Percentiles rank a stretch among this genome's conserved stretches.
Evolutionary conservation across 2,113 vertebrate genomes (phyloP).

Genomic region (Speoplatyrhinus poulsoni): DNA sequence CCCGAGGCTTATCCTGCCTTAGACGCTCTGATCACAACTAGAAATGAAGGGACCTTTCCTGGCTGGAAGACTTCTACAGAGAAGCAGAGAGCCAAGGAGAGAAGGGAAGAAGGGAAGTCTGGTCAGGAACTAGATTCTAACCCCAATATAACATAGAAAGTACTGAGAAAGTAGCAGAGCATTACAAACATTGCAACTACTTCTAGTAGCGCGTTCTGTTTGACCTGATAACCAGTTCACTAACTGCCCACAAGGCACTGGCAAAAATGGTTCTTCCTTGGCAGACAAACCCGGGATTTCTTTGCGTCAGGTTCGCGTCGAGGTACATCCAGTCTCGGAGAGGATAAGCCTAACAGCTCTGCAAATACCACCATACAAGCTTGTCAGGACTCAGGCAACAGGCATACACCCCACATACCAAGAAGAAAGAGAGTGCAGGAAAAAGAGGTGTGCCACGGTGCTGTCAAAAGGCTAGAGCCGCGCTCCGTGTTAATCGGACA

Average conservation of each 20-base stretch:
- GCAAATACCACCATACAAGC: slow-evolving; percentile 37
- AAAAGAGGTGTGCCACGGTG: slow-evolving; percentile 39
- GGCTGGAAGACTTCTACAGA: slow-evolving; percentile 24
- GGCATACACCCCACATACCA: slow-evolving; percentile 28
- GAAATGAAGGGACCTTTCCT: slow-evolving; percentile 3
- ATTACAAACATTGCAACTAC: too few relatives aligned
- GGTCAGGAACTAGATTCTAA: not conserved
- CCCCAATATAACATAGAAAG: too few relatives aligned
- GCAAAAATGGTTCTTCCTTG: slow-evolving; percentile 13
- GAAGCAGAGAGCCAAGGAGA: not conserved
- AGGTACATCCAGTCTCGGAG: slow-evolving; percentile 43
- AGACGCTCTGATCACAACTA: slow-evolving; percentile 33
- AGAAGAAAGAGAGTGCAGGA: slow-evolving; percentile 28
- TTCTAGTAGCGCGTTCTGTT: not conserved
- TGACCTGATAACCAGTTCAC: slow-evolving; percentile 37
- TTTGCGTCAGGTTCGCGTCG: slow-evolving; percentile 28
- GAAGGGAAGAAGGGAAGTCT: not conserved
- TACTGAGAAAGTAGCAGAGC: too few relatives aligned
- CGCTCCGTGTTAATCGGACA: slow-evolving; percentile 9
- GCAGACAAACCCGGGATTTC: slow-evolving; percentile 41
- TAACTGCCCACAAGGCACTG: slow-evolving; percentile 21
- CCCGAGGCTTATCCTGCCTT: slow-evolving; percentile 44
- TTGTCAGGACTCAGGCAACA: slow-evolving; percentile 23
- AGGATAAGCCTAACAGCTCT: slow-evolving; percentile 37
- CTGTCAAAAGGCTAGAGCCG: slow-evolving; percentile 24